Conservation (phyloP, 1,140 invertebrate genomes). For the Theocolax elegans region DNA sequence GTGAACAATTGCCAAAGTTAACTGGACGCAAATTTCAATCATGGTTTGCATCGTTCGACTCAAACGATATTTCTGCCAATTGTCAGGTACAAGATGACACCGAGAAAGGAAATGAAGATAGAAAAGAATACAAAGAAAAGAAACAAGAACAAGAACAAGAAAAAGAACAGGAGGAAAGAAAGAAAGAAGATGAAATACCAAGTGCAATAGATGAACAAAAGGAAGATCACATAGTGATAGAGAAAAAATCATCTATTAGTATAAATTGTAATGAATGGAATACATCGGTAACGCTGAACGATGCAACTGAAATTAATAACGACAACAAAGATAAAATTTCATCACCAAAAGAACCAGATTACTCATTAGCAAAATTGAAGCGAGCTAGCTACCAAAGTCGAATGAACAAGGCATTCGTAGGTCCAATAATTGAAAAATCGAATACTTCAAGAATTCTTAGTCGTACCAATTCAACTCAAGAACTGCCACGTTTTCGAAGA, state of each 20-base stretch:
- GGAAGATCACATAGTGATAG: neutral
- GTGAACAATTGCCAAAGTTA: neutral
- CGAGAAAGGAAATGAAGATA: neutral
- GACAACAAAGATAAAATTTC: neutral
- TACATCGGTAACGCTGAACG: conserved; percentile 4
- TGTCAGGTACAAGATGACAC: conserved; percentile 1
- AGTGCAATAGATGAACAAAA: conserved; percentile 9
- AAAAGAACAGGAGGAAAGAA: conserved; percentile 3
- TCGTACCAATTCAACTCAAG: neutral
- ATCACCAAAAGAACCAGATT: conserved; percentile 29
- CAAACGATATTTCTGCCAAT: too few species aligned
- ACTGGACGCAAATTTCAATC: neutral
- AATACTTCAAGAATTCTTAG: neutral
- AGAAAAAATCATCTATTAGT: conserved; percentile 38
- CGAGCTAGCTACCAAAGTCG: conserved; percentile 57
- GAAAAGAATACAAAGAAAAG: neutral
- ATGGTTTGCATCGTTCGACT: too few species aligned
- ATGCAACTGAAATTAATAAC: conserved; percentile 13
- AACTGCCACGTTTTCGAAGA: conserved; percentile 40
- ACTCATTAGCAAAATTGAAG: conserved; percentile 52
- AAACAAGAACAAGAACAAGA: neutral
- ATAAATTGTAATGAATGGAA: conserved; percentile 36
- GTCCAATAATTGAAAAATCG: conserved; percentile 43
- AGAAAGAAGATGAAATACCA: neutral
- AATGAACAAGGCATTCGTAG: conserved; percentile 56